Conservation (phyloP, 2,113 vertebrate species). For the Leiothrix lutea region DNA sequence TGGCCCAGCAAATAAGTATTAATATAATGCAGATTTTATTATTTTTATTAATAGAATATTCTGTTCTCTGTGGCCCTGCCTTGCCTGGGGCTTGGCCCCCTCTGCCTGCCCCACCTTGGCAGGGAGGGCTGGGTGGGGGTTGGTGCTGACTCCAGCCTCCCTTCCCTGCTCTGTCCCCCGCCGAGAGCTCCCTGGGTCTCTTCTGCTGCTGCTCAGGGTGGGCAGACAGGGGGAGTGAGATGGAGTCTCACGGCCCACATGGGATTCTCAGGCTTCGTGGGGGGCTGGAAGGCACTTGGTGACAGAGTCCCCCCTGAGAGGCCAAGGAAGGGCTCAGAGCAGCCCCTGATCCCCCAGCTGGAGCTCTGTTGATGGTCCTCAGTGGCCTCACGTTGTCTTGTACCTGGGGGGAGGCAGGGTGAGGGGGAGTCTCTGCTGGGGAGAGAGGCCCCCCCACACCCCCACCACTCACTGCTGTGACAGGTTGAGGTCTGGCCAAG, state of each 20-base stretch:
- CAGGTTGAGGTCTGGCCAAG: constrained; percentile 67
- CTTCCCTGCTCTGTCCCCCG: accelerated
- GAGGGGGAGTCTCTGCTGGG: background rate
- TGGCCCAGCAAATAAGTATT: background rate
- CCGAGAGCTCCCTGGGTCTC: accelerated
- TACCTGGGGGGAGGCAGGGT: background rate
- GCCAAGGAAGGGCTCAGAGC: background rate
- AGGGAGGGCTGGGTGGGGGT: background rate
- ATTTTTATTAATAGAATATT: background rate
- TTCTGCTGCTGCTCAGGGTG: background rate
- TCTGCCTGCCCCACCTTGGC: background rate
- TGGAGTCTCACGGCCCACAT: background rate
- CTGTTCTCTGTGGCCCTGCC: background rate
- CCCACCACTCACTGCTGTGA: background rate
- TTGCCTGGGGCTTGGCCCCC: accelerated
- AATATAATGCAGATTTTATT: background rate
- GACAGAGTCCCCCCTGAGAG: background rate
- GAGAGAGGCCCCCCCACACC: accelerated
- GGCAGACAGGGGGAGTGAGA: accelerated
- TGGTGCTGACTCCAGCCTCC: background rate
- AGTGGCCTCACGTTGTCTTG: background rate
- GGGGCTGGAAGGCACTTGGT: background rate
- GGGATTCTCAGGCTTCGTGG: accelerated
- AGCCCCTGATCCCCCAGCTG: background rate
- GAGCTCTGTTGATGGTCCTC: background rate